Percentiles rank a stretch among this genome's conserved stretches.
These are phyloP conservation scores for Netelia virgata DNA, from an alignment of 2,888 invertebrate species.

Conservation along the genomic window DNA sequence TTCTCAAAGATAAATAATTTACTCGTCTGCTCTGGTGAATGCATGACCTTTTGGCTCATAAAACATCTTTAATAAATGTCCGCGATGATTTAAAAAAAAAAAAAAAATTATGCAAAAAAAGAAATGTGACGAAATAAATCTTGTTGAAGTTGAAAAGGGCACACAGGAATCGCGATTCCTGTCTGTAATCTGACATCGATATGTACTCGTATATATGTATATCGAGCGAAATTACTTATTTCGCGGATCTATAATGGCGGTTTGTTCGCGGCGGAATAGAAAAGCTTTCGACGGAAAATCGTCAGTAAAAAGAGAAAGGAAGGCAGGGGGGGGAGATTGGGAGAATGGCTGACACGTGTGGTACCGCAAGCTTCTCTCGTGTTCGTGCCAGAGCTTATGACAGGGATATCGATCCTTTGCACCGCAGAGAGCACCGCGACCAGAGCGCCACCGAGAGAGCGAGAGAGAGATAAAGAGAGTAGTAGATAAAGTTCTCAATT, in stretches of 20 bases:
- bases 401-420: conserved; percentile 74
- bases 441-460: conserved; percentile 18
- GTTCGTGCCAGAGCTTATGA: conserved; percentile 71
- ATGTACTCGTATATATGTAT: background rate
- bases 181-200: background rate
- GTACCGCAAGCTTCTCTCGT: conserved; percentile 72
- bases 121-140: background rate
- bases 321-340: background rate
- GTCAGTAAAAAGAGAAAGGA: conserved; percentile 3
- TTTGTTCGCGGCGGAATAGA: conserved; percentile 4
- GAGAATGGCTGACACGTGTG: conserved; percentile 73
- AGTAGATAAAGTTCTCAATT: conserved; percentile 3
- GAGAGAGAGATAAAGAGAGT: background rate
- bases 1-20: too few species aligned
- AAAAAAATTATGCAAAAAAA: too few species aligned
- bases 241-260: conserved; percentile 42
- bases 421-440: conserved; percentile 34
- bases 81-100: too few species aligned
- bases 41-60: too few species aligned
- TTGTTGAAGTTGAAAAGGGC: background rate
- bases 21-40: too few species aligned
- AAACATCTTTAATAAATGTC: too few species aligned
- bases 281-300: conserved; percentile 18
- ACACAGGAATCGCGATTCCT: background rate
- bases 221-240: conserved; percentile 39